Evolutionary conservation across 2,888 invertebrate genomes (phyloP), one percentile per base, ranked within the genome.

Genomic region (Aspidiotus destructor): DNA sequence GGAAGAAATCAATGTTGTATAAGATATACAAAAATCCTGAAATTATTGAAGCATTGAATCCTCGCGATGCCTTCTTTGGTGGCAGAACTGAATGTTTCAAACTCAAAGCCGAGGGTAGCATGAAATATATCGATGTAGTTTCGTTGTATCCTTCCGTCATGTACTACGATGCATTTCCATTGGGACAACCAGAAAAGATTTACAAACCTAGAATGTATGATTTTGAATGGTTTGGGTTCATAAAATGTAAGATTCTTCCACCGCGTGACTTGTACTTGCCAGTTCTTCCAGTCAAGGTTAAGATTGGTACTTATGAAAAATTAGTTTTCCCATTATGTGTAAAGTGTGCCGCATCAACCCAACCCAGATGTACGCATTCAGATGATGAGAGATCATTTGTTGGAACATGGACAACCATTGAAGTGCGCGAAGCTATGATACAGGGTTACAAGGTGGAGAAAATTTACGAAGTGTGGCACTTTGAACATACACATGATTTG

Each of bases 111-210:
- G 62, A 28, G 41, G n/a, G n/a, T 40, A 60, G 8, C 8, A 64
- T 72, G 62, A 62, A 67, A 69, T 73, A 72, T 69, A 71, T 73
- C 68, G 69, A 73, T 71, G 71, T 73, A 60, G 70, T 70, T 17
- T 70, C 69, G 68, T 65, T 73, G 57, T 73, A 73, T 68, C 72
- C 73, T 40, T 72, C 72, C 52, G 72, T 73, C n/a, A 70, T 71
- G 62, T 73, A 60, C 70, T 72, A 70, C 64, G 71, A 72, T n/a
- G n/a, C n/a, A n/a, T n/a, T n/a, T n/a, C n/a, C n/a, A n/a, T n/a
- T n/a, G n/a, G 72, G 71, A 52, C 72, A 73, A 63, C 73, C 72
- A 60, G 69, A 58, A 62, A 72, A 72, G 68, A 73, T 73, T 62
- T 67, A 63, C 40, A 70, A 71, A 60, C 73, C 72, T 57, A 44